Base-by-base conservation (phyloP, 2,888 invertebrate genomes). In the Suillia variegata region DNA sequence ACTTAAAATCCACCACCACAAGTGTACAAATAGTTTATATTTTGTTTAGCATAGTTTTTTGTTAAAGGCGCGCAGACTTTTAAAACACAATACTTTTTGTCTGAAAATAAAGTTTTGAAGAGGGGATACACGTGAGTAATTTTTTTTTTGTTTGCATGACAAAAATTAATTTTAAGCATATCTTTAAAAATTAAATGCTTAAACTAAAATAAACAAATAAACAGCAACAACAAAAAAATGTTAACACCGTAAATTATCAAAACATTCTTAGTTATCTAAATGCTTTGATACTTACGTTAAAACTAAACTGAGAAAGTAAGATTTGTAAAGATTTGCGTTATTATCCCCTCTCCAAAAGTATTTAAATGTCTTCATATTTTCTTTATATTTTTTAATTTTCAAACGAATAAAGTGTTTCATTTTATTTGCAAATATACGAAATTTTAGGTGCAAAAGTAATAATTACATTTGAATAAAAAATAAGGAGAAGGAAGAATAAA, bases 41-140 rank as follows among this genome's bases (percentile, higher is more conserved):
- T 62, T 54, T 57, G 59, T 26, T 47, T 33, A 61, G 60, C 58
- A 61, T 64, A 61, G 34, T 59, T 61, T 61, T 67, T n/a, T n/a
- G n/a, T n/a, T n/a, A n/a, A n/a, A 65, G 74, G 65, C 67, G 70
- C 71, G 69, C 69, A 66, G 58, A 59, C 62, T 56, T 61, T 49
- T 63, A 63, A 75, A 74, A 77, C 71, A 74, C 73, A 67, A 67
- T 73, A 62, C 67, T 59, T 63, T 64, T 67, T 58, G 73, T 78
- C 80, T 80, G 80, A 79, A 80, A 80, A 79, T 80, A 80, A 78
- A 79, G 78, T 79, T 76, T 80, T 80, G 80, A 80, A 79, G 80
- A 80, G 80, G 80, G 80, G 79, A 79, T 71, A 76, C 73, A 78
- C 78, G 76, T 78, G 70, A 78, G 79, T 78, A 77, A n/a, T 74